phyloP scores from a whole-genome alignment of 1,140 invertebrate genomes.

The Matsumurasca onukii region DNA sequence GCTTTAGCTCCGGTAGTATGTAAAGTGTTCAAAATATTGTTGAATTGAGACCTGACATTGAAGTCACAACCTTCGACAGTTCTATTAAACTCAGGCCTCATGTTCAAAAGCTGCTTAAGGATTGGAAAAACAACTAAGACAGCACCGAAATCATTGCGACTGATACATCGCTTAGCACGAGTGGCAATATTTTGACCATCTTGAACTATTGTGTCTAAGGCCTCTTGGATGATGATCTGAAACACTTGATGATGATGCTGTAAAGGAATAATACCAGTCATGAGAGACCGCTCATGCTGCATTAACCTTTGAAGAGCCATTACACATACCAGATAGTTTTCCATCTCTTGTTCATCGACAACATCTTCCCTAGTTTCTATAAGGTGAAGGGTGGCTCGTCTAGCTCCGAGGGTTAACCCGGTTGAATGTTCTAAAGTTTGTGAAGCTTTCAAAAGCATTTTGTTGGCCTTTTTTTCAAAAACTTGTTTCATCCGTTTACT shows the following conservation, averaged over 20 bases:
- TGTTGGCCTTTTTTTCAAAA: conserved; percentile 81
- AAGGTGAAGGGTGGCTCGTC: conserved; percentile 47
- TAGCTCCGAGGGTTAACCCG: conserved; percentile 60
- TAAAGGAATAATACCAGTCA: conserved; percentile 80
- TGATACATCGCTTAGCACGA: conserved; percentile 75
- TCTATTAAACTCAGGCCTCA: conserved; percentile 83
- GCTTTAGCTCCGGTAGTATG: conserved; percentile 81
- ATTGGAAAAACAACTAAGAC: conserved; percentile 86
- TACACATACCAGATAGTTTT: conserved; percentile 82
- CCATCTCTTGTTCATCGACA: conserved; percentile 81
- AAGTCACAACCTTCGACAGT: conserved; percentile 73
- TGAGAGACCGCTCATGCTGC: conserved; percentile 79
- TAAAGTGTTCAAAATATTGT: conserved; percentile 70
- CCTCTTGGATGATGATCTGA: conserved; percentile 79
- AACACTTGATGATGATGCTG: conserved; percentile 81
- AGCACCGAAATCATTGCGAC: conserved; percentile 77
- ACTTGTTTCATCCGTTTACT: conserved; percentile 58
- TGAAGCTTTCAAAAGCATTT: conserved; percentile 81
- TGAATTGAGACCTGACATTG: conserved; percentile 68
- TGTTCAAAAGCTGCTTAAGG: conserved; percentile 73
- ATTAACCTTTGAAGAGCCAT: conserved; percentile 86
- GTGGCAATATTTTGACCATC: conserved; percentile 79
- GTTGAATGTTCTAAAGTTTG: conserved; percentile 76
- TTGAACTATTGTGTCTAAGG: conserved; percentile 79
- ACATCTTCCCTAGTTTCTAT: conserved; percentile 58